Conservation (phyloP, 2,888 invertebrate species). For the Cabera pusaria region DNA sequence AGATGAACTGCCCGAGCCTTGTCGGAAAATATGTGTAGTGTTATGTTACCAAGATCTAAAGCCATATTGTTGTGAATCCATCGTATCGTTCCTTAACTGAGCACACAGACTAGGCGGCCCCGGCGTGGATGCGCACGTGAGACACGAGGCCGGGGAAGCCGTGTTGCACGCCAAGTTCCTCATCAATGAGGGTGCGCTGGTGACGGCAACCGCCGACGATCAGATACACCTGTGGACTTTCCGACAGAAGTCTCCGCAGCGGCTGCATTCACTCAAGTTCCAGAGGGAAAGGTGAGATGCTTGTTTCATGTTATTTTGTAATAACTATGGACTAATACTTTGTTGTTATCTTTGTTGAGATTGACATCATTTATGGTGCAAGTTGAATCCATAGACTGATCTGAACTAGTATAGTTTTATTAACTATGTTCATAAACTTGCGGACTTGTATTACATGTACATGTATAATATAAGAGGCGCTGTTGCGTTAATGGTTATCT, state of each 20-base stretch:
- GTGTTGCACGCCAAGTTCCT: slow-evolving; percentile 97
- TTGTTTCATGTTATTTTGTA: neutral
- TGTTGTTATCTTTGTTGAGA: too few relatives aligned
- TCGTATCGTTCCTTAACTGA: slow-evolving; percentile 50
- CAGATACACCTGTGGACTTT: slow-evolving; percentile 99
- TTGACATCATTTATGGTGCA: too few relatives aligned
- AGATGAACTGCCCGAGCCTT: slow-evolving; percentile 89
- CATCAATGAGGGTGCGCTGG: slow-evolving; percentile 98
- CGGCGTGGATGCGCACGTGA: slow-evolving; percentile 97
- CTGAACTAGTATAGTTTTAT: too few relatives aligned
- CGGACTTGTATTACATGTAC: too few relatives aligned
- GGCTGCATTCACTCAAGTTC: slow-evolving; percentile 98
- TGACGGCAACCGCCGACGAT: slow-evolving; percentile 98
- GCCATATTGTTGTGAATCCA: too few relatives aligned
- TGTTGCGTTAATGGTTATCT: too few relatives aligned
- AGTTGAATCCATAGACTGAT: too few relatives aligned
- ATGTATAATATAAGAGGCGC: too few relatives aligned
- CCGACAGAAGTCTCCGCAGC: slow-evolving; percentile 95
- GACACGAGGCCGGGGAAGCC: slow-evolving; percentile 91
- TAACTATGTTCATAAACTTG: too few relatives aligned
- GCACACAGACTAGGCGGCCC: slow-evolving; percentile 94
- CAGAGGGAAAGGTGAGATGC: slow-evolving; percentile 97
- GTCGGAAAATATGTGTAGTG: slow-evolving; percentile 92
- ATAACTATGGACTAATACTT: too few relatives aligned
- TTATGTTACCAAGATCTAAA: slow-evolving; percentile 98